Percentiles rank a stretch among this genome's conserved stretches.
Evolutionary conservation across 2,113 vertebrate genomes (phyloP).

Genomic region (Menidia beryllina): DNA sequence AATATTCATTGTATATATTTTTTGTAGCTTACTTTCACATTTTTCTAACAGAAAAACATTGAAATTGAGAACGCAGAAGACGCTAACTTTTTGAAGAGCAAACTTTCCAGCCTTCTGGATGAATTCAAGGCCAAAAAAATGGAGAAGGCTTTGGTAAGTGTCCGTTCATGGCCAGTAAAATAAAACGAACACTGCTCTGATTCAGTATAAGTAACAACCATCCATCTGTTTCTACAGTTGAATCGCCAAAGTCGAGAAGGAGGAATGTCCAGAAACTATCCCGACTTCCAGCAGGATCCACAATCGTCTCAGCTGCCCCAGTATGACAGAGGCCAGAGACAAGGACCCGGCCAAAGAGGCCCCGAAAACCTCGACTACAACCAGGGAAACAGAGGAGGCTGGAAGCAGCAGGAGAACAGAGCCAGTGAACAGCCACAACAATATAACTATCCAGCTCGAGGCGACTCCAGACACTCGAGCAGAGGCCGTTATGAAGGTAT

Average conservation of each 20-base stretch:
- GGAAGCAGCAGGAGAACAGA: constrained; percentile 27
- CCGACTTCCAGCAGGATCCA: constrained; percentile 13
- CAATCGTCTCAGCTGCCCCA: constrained; percentile 13
- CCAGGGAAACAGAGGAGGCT: constrained; percentile 34
- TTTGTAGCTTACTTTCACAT: background rate
- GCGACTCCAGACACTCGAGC: constrained; percentile 30
- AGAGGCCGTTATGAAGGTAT: constrained; percentile 62
- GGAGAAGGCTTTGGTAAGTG: constrained; percentile 62
- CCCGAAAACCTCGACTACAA: constrained; percentile 26
- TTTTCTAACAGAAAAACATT: constrained; percentile 70
- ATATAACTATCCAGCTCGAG: constrained; percentile 7
- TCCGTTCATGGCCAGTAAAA: background rate
- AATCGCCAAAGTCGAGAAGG: constrained; percentile 27
- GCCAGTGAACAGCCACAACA: constrained; percentile 21
- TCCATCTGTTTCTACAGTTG: constrained; percentile 44
- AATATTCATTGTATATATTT: background rate
- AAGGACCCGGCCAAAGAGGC: constrained; percentile 46
- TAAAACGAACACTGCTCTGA: background rate
- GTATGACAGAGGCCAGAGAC: constrained; percentile 36
- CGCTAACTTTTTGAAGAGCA: constrained; percentile 79
- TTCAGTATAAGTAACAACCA: background rate
- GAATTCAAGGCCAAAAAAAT: constrained; percentile 78
- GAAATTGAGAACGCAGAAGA: constrained; percentile 81
- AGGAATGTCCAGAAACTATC: constrained; percentile 47
- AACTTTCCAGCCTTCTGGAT: constrained; percentile 75